Percentiles rank a stretch among this genome's conserved stretches.
These are phyloP conservation scores for Rhynchotus rufescens DNA, from an alignment of 2,797 vertebrate genomes.

Conservation along the genomic window DNA sequence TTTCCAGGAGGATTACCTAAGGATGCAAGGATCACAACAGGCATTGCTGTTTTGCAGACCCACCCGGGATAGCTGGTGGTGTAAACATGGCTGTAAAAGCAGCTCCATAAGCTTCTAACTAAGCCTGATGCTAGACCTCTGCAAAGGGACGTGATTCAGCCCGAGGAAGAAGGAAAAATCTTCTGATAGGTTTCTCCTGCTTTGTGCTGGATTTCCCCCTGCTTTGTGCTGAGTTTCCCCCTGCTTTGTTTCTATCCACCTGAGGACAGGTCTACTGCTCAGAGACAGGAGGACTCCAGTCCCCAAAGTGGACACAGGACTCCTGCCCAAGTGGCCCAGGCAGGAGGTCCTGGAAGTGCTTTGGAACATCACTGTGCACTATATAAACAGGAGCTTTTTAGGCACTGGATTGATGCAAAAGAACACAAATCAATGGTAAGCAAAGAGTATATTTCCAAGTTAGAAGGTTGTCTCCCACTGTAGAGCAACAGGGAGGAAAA, in stretches of 20 bases:
- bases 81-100: not conserved
- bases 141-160: not conserved
- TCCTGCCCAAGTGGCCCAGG: not conserved
- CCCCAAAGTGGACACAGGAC: rapidly evolving
- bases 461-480: not conserved
- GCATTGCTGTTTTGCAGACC: rapidly evolving
- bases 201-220: too few species aligned
- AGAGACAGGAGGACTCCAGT: not conserved
- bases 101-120: not conserved
- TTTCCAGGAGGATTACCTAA: not conserved
- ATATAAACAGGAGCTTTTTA: not conserved
- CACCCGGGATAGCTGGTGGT: not conserved
- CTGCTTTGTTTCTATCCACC: not conserved
- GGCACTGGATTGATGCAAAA: rapidly evolving
- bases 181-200: not conserved
- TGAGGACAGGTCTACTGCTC: not conserved
- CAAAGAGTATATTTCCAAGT: not conserved
- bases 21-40: not conserved
- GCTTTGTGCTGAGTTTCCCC: too few species aligned
- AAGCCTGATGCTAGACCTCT: not conserved
- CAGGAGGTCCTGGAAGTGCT: not conserved
- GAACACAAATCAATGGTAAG: not conserved
- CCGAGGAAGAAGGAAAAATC: not conserved
- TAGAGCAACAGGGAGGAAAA: not conserved
- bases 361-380: not conserved